Base-by-base conservation (phyloP, 2,888 invertebrate species). In the Machimus atricapillus region DNA sequence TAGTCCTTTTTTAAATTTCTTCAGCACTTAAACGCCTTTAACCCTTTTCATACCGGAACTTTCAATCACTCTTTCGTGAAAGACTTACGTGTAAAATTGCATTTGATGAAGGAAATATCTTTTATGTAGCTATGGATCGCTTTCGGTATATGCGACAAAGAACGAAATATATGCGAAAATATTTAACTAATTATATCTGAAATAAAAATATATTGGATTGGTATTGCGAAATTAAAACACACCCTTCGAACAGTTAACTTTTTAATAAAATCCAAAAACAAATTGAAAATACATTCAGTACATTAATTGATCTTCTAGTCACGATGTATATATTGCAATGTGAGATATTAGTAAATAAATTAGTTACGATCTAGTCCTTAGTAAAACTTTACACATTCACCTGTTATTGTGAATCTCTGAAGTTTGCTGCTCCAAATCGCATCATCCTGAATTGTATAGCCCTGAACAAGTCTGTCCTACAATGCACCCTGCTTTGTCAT, bases 261-360 rank as follows among this genome's bases (percentile, higher is more conserved):
- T 86, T 86, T 86, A 86, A 77, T 86, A 86, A 86, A 86, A 86
- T 86, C 43, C 86, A 52, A 76, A 86, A 86, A 52, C 52, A 86
- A 77, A 85, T 73, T 83, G 23, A 58, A 83, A 83, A 83, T 83
- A 83, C 83, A 83, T 73, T 83, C 66, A 83, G 23, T 73, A 40
- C 23, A 27, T 66, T 66, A 66, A 40, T 83, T 83, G 37, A 66
- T 40, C 73, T 83, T 52, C 19, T 82, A 56, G 37, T 82, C 58
- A 83, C 73, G 83, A 34, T 83, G 83, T 83, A 83, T 66, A 83
- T 83, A 83, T 83, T 83, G 83, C 83, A 83, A 56, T 83, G 66
- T 83, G 58, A 40, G 66, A 81, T 81, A 81, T 56, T 46, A 40
- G 40, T 83, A 66, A 83, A 73, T 83, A 83, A 83, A 83, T 83